phyloP scores from a whole-genome alignment of 2,113 vertebrate genomes.

The Hemiscyllium ocellatum region DNA sequence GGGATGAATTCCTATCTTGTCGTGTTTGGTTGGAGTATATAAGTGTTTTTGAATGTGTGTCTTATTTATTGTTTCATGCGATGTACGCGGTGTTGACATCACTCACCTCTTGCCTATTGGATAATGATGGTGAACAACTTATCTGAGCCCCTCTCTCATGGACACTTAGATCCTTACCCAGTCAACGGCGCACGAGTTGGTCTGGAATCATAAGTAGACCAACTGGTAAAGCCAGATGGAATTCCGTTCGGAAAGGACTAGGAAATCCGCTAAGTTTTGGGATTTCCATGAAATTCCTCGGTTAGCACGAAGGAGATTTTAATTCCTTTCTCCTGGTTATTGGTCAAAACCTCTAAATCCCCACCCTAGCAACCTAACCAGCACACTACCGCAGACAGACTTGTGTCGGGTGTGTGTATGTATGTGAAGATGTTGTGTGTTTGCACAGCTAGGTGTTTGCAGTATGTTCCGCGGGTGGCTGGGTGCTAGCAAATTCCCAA shows the following conservation, averaged over 20 bases:
- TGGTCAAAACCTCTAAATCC: neutral
- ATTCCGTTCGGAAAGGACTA: neutral
- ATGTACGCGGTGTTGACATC: neutral
- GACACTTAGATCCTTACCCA: neutral
- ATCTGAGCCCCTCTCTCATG: neutral
- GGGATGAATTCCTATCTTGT: neutral
- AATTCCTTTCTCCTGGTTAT: too few relatives aligned
- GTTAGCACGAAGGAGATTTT: too few relatives aligned
- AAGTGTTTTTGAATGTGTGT: neutral
- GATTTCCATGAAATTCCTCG: neutral
- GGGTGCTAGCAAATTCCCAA: too few relatives aligned
- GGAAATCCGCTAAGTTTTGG: neutral
- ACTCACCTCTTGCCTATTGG: neutral
- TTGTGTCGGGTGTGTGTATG: neutral
- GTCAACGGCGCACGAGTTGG: neutral
- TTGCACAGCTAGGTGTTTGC: neutral
- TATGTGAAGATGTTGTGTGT: neutral
- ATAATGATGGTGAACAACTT: neutral
- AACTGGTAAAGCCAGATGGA: too few relatives aligned
- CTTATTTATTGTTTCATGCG: neutral
- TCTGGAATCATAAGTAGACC: neutral
- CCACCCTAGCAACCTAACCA: neutral
- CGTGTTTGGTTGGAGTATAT: neutral
- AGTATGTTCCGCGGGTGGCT: neutral
- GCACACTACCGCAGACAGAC: neutral